Base-by-base conservation (phyloP, 2,113 vertebrate species). In the Dicrurus megarhynchus region DNA sequence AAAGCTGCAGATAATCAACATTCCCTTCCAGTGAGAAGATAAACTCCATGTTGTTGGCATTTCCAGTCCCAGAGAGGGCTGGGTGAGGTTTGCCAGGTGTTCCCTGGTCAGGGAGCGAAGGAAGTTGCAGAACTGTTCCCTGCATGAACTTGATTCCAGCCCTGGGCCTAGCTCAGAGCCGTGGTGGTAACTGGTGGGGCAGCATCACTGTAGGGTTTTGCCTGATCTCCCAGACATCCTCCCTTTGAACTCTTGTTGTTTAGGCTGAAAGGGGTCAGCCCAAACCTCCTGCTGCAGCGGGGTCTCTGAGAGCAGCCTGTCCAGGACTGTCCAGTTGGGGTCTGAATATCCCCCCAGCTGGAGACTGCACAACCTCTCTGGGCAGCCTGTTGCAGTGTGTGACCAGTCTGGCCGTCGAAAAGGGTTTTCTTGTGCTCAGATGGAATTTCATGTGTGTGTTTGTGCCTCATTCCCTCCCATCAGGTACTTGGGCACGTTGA, bases 21-120 rank as follows among this genome's bases (percentile, higher is more conserved):
- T 87, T 84, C 65, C 33, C 26, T 7, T 63, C 30, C 56, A 39
- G 39, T 46, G 74, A 69, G 41, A 50, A 63, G 75, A 59, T 61
- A 78, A 84, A 78, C 20, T 90, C 65, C n/a, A 6, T 55, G n/a
- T 37, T 53, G 9, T 1, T 87, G 60, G 37, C 28, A 49, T 57
- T 77, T 84, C 68, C 19, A 69, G 35, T n/a, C 56, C 21, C 41
- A 46, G 55, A 24, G 47, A 61, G 46, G 27, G 28, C 37, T 61
- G 69, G 30, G 10, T 71, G 92, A 91, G 44, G 50, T 15, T 49
- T 86, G 28, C 78, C 68, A 87, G 55, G 73, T 95, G 30, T 39
- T 68, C 22, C 49, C 18, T 3, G 4, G 11, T 32, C n/a, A 23
- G 65, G 50, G 35, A 30, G 19, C 11, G 46, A 28, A 55, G n/a